Percentiles rank a stretch among this genome's conserved stretches.
Evolutionary conservation across 2,113 vertebrate species (phyloP).

Genomic region (Ctenomys sociabilis): DNA sequence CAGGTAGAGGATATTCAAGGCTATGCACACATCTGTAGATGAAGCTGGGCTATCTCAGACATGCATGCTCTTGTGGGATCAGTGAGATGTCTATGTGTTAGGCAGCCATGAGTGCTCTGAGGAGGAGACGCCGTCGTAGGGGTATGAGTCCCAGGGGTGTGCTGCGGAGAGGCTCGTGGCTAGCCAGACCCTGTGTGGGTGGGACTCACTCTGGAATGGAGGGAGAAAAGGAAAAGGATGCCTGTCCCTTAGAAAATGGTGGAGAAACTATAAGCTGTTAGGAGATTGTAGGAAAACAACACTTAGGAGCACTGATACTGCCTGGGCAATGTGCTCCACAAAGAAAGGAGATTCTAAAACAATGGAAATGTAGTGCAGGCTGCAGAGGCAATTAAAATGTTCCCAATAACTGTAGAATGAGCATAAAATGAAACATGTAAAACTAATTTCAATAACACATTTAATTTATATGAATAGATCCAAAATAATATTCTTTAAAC

Average conservation of each 20-base stretch:
- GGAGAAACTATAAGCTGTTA: not conserved
- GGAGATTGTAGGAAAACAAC: not conserved
- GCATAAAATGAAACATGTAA: not conserved
- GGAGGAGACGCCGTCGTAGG: not conserved
- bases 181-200: not conserved
- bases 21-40: accelerated
- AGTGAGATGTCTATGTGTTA: not conserved
- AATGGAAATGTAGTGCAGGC: not conserved
- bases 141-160: not conserved
- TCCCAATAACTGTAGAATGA: not conserved
- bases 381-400: not conserved
- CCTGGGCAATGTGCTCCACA: not conserved
- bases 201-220: not conserved
- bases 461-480: not conserved
- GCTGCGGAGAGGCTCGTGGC: not conserved
- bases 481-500: not conserved
- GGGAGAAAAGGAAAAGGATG: not conserved
- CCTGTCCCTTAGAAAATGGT: not conserved
- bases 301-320: too few relatives aligned
- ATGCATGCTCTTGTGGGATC: not conserved
- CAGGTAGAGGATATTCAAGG: not conserved
- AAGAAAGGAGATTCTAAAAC: not conserved
- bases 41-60: not conserved
- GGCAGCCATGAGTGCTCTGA: accelerated
- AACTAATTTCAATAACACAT: not conserved